Evolutionary conservation across 2,888 invertebrate genomes (phyloP).

Genomic region (Yponomeuta plumbellus): DNA sequence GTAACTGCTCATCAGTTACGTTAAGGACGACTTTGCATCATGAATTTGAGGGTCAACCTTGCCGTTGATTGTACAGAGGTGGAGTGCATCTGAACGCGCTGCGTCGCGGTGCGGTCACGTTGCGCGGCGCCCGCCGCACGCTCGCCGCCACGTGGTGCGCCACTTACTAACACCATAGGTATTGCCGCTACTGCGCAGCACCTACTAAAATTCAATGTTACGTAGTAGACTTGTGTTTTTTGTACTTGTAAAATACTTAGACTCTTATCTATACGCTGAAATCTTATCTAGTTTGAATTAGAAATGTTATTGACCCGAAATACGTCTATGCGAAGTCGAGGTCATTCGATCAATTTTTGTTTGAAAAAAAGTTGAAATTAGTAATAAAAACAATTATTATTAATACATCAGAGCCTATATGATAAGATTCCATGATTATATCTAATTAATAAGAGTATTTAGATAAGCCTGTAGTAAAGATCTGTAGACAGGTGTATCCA

Average conservation of each 20-base stretch:
- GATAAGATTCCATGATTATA: too few relatives aligned
- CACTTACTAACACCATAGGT: not conserved
- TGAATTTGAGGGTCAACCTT: not conserved
- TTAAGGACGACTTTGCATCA: too few relatives aligned
- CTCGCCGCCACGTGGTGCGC: conserved; percentile 52
- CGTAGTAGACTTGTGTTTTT: too few relatives aligned
- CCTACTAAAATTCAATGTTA: not conserved
- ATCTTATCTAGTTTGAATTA: not conserved
- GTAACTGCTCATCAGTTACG: too few relatives aligned
- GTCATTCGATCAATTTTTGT: too few relatives aligned
- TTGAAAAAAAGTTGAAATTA: too few relatives aligned
- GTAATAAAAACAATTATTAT: too few relatives aligned
- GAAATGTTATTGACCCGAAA: too few relatives aligned
- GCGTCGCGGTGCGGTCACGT: conserved; percentile 40
- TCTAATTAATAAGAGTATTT: too few relatives aligned
- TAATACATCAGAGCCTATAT: too few relatives aligned
- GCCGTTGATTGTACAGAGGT: not conserved
- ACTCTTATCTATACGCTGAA: not conserved
- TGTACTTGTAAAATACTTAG: too few relatives aligned
- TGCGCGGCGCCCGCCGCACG: conserved; percentile 43
- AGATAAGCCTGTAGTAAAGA: not conserved
- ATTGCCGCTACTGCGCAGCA: not conserved
- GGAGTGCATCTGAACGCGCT: not conserved
- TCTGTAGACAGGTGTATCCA: not conserved
- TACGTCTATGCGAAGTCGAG: too few relatives aligned